Base-by-base conservation (phyloP, 2,888 invertebrate genomes). In the Neoaliturus tenellus region DNA sequence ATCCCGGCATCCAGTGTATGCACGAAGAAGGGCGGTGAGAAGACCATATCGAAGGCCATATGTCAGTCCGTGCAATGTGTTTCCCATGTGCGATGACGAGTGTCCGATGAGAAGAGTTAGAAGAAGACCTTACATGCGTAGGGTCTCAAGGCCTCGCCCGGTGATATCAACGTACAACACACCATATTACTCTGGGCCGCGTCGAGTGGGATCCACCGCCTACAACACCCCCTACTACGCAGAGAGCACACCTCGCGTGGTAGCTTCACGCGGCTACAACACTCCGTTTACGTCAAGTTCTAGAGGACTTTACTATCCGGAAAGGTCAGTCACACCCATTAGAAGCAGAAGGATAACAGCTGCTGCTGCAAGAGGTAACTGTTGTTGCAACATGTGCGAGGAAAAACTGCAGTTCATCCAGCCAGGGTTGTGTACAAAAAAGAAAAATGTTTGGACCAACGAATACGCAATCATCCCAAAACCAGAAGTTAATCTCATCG, bases 361-460 rank as follows among this genome's bases (percentile, higher is more conserved):
- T 35, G 4, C 35, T 6, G 35, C 14, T 4, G 3, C 25, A 23
- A 20, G 28, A 31, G 62, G 28, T 14, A 39, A n/a, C 28, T 75
- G 73, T 28, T 35, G 39, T 28, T 75, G 73, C 17, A 75, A 75
- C 23, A 12, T 28, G 14, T 44, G 44, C 20, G 20, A 55, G 8
- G 55, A 78, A 51, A 78, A 78, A 20, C 35, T 78, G 20, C 51
- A 78, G n/a, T 78, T 78, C 55, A 55, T 78, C 35, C 78, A 78
- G 35, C 78, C 78, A 12, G 78, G 78, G 20, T 20, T 78, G 20
- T 78, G 78, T 55, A 14, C 31, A 1, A 78, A 78, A 23, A 51
- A n/a, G 35, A 78, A 51, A 23, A 28, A 14, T n/a, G 31, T 55
- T n/a, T 78, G 78, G 78, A 78, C 78, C 20, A 78, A 78, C 35